Evolutionary conservation across 2,888 invertebrate genomes (phyloP).

Genomic region (Lottia gigantea): DNA sequence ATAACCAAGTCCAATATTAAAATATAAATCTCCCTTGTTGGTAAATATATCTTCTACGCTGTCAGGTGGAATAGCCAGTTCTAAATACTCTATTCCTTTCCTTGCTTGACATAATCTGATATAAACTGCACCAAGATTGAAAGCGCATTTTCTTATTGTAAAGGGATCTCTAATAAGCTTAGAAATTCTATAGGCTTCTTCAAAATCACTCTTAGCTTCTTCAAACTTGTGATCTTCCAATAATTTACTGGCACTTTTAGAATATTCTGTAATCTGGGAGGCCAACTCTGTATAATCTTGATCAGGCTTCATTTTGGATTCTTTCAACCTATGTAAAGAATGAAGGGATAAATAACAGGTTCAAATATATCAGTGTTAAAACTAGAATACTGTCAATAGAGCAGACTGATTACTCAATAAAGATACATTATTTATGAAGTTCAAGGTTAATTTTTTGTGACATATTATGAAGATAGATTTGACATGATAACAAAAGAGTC

Average conservation of each 20-base stretch:
- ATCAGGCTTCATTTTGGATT: neutral
- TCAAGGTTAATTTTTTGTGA: too few species aligned
- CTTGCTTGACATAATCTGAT: slow-evolving; percentile 42
- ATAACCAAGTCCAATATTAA: slow-evolving; percentile 58
- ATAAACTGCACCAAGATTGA: slow-evolving; percentile 60
- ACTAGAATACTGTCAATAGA: too few species aligned
- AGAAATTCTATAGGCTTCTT: slow-evolving; percentile 39
- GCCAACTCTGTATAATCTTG: neutral
- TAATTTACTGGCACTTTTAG: slow-evolving; percentile 13
- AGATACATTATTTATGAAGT: too few species aligned
- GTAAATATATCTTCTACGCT: slow-evolving; percentile 40
- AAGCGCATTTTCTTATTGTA: slow-evolving; percentile 52
- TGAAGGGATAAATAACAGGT: too few species aligned
- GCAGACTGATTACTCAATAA: too few species aligned
- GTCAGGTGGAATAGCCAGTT: slow-evolving; percentile 45
- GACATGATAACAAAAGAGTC: too few species aligned
- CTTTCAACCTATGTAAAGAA: neutral
- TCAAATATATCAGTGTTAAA: too few species aligned
- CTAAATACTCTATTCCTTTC: slow-evolving; percentile 48
- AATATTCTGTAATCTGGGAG: neutral
- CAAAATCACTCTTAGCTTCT: slow-evolving; percentile 10
- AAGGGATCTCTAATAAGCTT: slow-evolving; percentile 40
- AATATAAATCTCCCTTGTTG: slow-evolving; percentile 57
- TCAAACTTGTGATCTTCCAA: slow-evolving; percentile 7
- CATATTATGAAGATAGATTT: too few species aligned